Evolutionary conservation across 2,888 invertebrate genomes (phyloP).

Genomic region (Netelia inedita): DNA sequence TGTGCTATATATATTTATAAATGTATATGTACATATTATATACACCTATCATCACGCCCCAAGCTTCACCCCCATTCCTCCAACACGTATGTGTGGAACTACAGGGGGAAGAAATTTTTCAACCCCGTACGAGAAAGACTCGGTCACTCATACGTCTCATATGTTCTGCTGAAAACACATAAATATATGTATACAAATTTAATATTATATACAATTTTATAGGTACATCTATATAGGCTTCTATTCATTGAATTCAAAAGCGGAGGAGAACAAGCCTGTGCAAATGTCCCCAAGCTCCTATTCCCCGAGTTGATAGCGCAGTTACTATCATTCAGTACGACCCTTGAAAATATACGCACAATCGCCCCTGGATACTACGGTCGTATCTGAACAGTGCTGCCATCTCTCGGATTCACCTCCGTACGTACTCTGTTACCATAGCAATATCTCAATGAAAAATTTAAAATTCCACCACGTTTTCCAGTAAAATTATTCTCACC

Average conservation of each 20-base stretch:
- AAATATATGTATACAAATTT: constrained; percentile 3
- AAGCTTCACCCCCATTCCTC: too few species aligned
- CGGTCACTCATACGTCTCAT: constrained; percentile 35
- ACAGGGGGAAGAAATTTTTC: constrained; percentile 33
- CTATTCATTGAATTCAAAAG: constrained; percentile 60
- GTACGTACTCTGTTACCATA: neutral
- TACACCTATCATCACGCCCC: too few species aligned
- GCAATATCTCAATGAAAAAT: constrained; percentile 54
- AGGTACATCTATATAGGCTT: too few species aligned
- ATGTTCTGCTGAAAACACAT: constrained; percentile 4
- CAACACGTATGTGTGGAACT: too few species aligned
- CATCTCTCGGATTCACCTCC: constrained; percentile 24
- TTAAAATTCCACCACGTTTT: constrained; percentile 35
- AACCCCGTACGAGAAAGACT: constrained; percentile 12
- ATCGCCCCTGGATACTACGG: neutral
- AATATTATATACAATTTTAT: too few species aligned
- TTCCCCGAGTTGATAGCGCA: constrained; percentile 34
- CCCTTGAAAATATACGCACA: constrained; percentile 38
- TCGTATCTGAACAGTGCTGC: neutral
- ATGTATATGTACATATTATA: neutral
- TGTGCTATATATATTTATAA: neutral
- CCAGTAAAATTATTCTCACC: constrained; percentile 16
- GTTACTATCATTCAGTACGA: constrained; percentile 29
- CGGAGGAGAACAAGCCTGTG: constrained; percentile 24
- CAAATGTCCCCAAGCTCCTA: constrained; percentile 35